Conservation (phyloP, 2,888 invertebrate genomes). For the Morinoia aosen region DNA sequence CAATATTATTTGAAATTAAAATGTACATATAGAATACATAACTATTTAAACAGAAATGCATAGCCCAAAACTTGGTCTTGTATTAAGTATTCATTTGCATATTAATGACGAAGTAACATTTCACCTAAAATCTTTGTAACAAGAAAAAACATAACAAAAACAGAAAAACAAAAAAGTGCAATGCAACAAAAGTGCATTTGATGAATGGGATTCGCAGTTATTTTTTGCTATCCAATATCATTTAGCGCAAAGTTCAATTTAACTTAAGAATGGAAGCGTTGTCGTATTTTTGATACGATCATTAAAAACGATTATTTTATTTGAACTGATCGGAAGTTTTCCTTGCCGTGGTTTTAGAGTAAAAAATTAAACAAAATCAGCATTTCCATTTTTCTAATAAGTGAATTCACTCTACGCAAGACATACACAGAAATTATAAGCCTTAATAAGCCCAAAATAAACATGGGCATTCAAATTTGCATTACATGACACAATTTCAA, state of each 20-base stretch:
- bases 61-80: neutral
- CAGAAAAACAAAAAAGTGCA: neutral
- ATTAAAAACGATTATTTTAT: too few relatives aligned
- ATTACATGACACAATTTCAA: neutral
- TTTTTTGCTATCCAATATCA: too few relatives aligned
- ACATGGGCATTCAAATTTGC: neutral
- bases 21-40: neutral
- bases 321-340: too few relatives aligned
- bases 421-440: neutral
- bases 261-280: too few relatives aligned
- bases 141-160: neutral
- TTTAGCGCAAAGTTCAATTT: too few relatives aligned
- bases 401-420: neutral
- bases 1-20: neutral
- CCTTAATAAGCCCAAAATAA: neutral
- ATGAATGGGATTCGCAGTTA: too few relatives aligned
- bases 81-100: neutral
- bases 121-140: neutral
- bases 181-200: too few relatives aligned
- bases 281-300: too few relatives aligned
- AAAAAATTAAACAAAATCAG: neutral
- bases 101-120: neutral
- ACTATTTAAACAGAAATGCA: neutral
- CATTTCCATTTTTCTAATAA: neutral
- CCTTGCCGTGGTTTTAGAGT: too few relatives aligned